Base-by-base conservation (phyloP, 1,140 invertebrate species). In the Ostrea edulis region DNA sequence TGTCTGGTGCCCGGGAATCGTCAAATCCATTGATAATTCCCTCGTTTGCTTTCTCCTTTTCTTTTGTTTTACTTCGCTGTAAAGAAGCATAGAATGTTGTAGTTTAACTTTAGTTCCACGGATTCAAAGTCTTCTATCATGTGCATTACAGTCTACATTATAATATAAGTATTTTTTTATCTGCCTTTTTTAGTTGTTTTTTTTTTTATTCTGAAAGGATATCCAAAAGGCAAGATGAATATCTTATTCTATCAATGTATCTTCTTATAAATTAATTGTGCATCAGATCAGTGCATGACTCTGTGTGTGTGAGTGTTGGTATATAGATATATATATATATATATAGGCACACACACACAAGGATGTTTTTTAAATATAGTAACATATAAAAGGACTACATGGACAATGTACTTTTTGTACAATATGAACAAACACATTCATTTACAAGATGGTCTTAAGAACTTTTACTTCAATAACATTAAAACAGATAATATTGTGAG, bases 1-100 rank as follows among this genome's bases (percentile, higher is more conserved):
- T 77, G 22, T 77, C 68, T 77, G 68, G 7, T 35, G 68, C 29
- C 12, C 11, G 68, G 14, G 68, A 77, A 25, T 77, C 68, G 68
- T 77, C 68, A 77, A 77, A 77, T 77, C 68, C 68, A 14, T 77
- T 25, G 68, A 77, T 77, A 29, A 77, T 35, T 77, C 14, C 68
- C 11, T 77, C 68, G 12, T 29, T 77, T 29, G 29, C 8, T 25
- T 77, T 77, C 25, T 77, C 68, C 29, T 29, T 77, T 35, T 77
- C 68, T 14, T 77, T 77, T 77, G 68, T 77, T 77, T 77, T 77
- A 29, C 68, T 25, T 17, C 68, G 22, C 68, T 77, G 68, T 29
- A 77, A 29, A 77, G 68, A 29, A 77, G 25, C 25, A 77, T 25
- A 35, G 68, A 77, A 22, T 29, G 14, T 71, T 29, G 8, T 77